A percentile compares a stretch with the other conserved stretches of the same genome.
These are phyloP conservation scores for Arizona elegans DNA, from an alignment of 2,113 vertebrate genomes.

Conservation along the genomic window DNA sequence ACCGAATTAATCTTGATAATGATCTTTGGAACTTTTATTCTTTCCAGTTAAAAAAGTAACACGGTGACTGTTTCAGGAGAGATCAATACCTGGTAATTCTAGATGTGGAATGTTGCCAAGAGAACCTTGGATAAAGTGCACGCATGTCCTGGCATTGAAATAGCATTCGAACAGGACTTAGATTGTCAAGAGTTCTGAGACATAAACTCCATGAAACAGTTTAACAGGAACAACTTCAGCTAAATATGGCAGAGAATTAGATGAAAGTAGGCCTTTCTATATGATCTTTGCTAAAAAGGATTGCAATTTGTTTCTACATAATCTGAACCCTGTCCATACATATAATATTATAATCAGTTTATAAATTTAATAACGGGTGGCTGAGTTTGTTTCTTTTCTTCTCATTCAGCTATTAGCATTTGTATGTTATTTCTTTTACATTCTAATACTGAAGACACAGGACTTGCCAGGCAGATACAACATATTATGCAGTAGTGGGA, in stretches of 20 bases:
- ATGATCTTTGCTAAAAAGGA: not conserved
- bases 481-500: not conserved
- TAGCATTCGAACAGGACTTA: slow-evolving; percentile 18
- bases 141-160: slow-evolving; percentile 36
- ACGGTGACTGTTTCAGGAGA: slow-evolving; percentile 41
- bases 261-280: not conserved
- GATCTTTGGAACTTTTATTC: slow-evolving; percentile 22
- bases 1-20: slow-evolving; percentile 47
- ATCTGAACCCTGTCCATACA: not conserved
- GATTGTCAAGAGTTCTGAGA: not conserved
- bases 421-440: not conserved
- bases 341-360: not conserved
- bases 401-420: not conserved
- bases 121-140: slow-evolving; percentile 48
- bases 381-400: not conserved
- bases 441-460: not conserved
- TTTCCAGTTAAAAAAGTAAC: slow-evolving; percentile 41
- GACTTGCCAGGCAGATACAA: not conserved
- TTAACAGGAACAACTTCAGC: not conserved
- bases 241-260: not conserved
- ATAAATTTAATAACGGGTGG: not conserved
- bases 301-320: not conserved
- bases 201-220: not conserved
- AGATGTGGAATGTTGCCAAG: slow-evolving; percentile 56
- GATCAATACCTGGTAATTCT: slow-evolving; percentile 25